Conservation (phyloP, 2,113 vertebrate genomes). For the Gyps fulvus region DNA sequence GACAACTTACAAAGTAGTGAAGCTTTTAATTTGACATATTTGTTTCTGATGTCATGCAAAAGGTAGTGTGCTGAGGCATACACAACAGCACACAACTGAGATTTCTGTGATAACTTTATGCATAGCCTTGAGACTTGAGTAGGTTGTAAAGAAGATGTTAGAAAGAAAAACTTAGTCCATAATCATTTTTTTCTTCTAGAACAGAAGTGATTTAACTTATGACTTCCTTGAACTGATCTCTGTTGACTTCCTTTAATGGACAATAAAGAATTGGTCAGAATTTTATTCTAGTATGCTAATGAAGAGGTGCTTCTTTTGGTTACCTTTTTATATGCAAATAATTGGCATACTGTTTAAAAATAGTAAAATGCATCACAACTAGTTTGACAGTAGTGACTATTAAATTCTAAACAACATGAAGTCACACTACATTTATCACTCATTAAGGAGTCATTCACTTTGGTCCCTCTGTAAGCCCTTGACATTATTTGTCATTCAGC, state of each 20-base stretch:
- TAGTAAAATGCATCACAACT: conserved; percentile 36
- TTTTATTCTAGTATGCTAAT: conserved; percentile 44
- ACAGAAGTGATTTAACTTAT: neutral
- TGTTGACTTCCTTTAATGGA: neutral
- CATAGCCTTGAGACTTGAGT: neutral
- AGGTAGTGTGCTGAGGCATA: neutral
- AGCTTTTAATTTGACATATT: neutral
- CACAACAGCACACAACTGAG: neutral
- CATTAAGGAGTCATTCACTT: conserved; percentile 69
- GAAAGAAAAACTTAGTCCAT: neutral
- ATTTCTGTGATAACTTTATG: neutral
- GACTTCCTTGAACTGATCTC: neutral
- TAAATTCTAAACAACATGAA: conserved; percentile 40
- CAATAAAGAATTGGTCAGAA: conserved; percentile 35
- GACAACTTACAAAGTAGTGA: neutral
- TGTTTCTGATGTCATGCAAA: neutral
- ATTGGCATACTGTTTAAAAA: conserved; percentile 49
- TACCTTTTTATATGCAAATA: conserved; percentile 49
- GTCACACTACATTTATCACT: conserved; percentile 63
- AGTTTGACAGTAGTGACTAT: conserved; percentile 34
- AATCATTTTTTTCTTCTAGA: neutral
- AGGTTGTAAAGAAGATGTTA: neutral
- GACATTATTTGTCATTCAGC: conserved; percentile 71
- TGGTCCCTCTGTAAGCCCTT: conserved; percentile 39
- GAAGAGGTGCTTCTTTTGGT: neutral